phyloP scores from a whole-genome alignment of 2,113 vertebrate genomes.

The Rhineura floridana region DNA sequence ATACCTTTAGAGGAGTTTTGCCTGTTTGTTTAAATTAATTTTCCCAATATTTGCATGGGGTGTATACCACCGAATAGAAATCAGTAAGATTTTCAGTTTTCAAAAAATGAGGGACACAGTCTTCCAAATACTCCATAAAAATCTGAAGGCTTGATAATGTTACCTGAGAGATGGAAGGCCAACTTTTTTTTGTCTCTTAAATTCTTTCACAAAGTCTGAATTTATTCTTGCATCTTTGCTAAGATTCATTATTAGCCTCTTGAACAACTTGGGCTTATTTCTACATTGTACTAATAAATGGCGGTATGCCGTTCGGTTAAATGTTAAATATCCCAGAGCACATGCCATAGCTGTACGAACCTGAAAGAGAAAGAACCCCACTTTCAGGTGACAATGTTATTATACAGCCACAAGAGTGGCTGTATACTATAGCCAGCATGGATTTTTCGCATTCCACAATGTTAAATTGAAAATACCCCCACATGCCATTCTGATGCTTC shows the following conservation, averaged over 20 bases:
- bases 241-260: conserved; percentile 70
- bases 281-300: conserved; percentile 76
- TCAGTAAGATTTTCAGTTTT: not conserved
- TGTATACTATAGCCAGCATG: too few species aligned
- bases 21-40: not conserved
- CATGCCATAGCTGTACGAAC: conserved; percentile 72
- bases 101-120: not conserved
- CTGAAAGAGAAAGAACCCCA: conserved; percentile 52
- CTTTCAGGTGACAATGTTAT: not conserved
- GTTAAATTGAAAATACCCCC: too few species aligned
- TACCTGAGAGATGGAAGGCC: conserved; percentile 81
- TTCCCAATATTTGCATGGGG: not conserved
- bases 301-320: conserved; percentile 75
- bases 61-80: not conserved
- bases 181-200: conserved; percentile 67
- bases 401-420: too few species aligned
- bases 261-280: conserved; percentile 72
- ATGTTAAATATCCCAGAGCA: conserved; percentile 80
- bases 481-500: too few species aligned
- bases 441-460: too few species aligned
- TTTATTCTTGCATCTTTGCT: conserved; percentile 76
- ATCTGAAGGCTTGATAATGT: not conserved
- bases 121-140: not conserved
- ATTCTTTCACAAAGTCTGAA: conserved; percentile 74
- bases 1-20: not conserved